Conservation (phyloP, 2,888 invertebrate species). For the Tortricodes alternella region DNA sequence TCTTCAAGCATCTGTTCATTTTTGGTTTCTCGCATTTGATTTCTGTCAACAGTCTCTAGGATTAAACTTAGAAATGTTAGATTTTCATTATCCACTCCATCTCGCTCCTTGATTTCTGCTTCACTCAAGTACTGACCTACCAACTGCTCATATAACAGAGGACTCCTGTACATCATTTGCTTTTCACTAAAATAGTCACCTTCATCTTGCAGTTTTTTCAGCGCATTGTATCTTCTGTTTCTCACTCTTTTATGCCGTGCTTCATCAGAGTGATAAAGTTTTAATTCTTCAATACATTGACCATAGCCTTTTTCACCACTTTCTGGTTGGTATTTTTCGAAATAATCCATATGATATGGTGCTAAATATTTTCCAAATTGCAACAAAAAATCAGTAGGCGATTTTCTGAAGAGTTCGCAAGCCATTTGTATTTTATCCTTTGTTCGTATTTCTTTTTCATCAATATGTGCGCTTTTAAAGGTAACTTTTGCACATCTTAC, state of each 20-base stretch:
- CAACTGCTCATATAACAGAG: constrained; percentile 93
- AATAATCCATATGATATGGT: constrained; percentile 86
- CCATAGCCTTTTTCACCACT: constrained; percentile 74
- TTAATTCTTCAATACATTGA: constrained; percentile 85
- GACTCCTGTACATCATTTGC: constrained; percentile 97
- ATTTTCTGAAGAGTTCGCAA: constrained; percentile 83
- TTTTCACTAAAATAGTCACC: constrained; percentile 93
- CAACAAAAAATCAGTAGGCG: constrained; percentile 87
- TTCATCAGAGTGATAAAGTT: constrained; percentile 77
- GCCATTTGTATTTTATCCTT: constrained; percentile 88
- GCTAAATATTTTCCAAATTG: constrained; percentile 89
- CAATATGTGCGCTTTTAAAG: constrained; percentile 92
- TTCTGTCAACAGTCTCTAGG: constrained; percentile 90
- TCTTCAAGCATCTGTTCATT: constrained; percentile 85
- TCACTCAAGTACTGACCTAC: constrained; percentile 93
- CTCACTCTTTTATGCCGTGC: constrained; percentile 83
- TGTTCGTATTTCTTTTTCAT: constrained; percentile 87
- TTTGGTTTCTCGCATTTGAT: constrained; percentile 84
- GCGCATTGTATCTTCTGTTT: constrained; percentile 92
- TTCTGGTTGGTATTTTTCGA: constrained; percentile 68
- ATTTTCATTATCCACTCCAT: constrained; percentile 81
- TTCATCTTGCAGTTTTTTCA: constrained; percentile 87
- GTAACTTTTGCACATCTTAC: constrained; percentile 84
- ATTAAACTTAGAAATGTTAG: constrained; percentile 89
- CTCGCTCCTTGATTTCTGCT: constrained; percentile 86